Percentiles rank a stretch among this genome's conserved stretches.
phyloP scores from a whole-genome alignment of 2,113 vertebrate species.

The Toxotes jaculatrix region DNA sequence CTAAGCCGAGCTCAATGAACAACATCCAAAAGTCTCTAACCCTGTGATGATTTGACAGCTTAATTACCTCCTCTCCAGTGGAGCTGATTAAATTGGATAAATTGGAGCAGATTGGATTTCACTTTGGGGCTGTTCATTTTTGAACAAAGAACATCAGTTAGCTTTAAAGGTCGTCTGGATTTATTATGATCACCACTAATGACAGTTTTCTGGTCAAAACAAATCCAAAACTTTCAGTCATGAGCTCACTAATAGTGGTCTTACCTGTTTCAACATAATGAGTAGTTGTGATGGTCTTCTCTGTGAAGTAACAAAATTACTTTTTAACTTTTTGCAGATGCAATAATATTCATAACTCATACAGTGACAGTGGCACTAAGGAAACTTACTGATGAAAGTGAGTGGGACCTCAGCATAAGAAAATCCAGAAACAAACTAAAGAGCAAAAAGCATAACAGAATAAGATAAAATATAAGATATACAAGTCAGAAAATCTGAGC shows the following conservation, averaged over 20 bases:
- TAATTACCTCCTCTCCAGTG: constrained; percentile 55
- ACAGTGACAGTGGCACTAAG: background rate
- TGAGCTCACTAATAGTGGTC: background rate
- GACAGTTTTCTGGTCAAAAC: background rate
- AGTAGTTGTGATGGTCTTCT: constrained; percentile 75
- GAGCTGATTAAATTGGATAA: constrained; percentile 48
- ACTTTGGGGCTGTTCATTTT: background rate
- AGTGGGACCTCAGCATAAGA: constrained; percentile 92
- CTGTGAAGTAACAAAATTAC: constrained; percentile 61
- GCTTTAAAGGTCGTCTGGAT: background rate
- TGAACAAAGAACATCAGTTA: constrained; percentile 14
- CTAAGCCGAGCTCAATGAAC: constrained; percentile 12
- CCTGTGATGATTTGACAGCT: constrained; percentile 36
- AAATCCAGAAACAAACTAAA: constrained; percentile 90
- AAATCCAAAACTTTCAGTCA: background rate
- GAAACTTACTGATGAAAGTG: constrained; percentile 92
- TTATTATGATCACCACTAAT: background rate
- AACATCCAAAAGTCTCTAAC: constrained; percentile 36
- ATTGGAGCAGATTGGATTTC: constrained; percentile 24
- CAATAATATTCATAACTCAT: background rate
- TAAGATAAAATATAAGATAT: background rate
- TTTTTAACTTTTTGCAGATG: constrained; percentile 8
- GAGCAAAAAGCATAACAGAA: constrained; percentile 54
- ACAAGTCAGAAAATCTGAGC: background rate
- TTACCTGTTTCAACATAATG: constrained; percentile 74